Percentiles rank a stretch among this genome's conserved stretches.
Evolutionary conservation across 2,888 invertebrate species (phyloP).

Genomic region (Acleris emargana): DNA sequence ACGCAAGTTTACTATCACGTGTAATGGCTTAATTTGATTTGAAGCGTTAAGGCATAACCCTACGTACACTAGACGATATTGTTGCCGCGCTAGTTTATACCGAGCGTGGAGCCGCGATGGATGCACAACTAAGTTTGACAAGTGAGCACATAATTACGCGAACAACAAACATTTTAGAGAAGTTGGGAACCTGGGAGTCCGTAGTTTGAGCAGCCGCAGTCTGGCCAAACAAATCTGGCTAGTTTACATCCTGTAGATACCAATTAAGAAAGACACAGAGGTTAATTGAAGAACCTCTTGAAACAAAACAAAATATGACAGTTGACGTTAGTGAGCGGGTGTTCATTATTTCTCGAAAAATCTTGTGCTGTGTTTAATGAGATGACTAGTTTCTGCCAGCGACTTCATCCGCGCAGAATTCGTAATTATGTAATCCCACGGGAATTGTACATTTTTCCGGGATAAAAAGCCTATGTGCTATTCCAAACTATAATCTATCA

Average conservation of each 20-base stretch:
- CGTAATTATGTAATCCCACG: no score
- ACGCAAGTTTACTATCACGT: no score
- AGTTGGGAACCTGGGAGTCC: slow-evolving; percentile 25
- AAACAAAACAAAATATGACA: no score
- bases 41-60: not conserved
- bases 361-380: no score
- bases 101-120: slow-evolving; percentile 17
- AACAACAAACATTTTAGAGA: slow-evolving; percentile 33
- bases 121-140: slow-evolving; percentile 34
- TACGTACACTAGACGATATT: slow-evolving; percentile 6
- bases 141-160: slow-evolving; percentile 37
- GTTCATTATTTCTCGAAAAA: no score
- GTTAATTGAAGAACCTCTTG: no score
- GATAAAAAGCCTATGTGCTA: no score
- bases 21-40: not conserved
- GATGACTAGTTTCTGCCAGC: no score
- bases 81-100: slow-evolving; percentile 21
- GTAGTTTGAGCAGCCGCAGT: slow-evolving; percentile 22
- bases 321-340: no score
- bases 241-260: slow-evolving; percentile 27
- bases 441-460: no score
- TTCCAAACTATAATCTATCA: no score
- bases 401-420: no score
- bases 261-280: not conserved
- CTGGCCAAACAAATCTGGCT: slow-evolving; percentile 13